Percentiles rank a stretch among this genome's conserved stretches.
Conservation (phyloP, 2,888 invertebrate genomes). For the Epirrhoe tristata region DNA sequence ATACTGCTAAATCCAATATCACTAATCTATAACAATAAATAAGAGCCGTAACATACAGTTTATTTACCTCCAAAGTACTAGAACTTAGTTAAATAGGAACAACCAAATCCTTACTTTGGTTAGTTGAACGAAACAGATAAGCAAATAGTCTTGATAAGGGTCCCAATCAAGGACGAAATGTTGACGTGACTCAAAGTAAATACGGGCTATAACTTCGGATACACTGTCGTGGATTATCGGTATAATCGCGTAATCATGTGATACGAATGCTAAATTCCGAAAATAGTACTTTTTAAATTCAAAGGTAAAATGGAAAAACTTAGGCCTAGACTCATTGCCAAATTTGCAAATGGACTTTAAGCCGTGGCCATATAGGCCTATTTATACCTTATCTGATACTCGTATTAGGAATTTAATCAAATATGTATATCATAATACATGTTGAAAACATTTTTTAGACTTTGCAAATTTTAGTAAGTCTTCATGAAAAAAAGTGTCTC, state of each 20-base stretch:
- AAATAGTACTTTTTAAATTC: neutral
- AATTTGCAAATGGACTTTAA: neutral
- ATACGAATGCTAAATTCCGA: neutral
- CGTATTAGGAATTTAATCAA: neutral
- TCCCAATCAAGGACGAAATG: constrained; percentile 25
- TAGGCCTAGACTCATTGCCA: too few species aligned
- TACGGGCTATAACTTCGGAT: constrained; percentile 23
- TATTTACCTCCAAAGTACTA: neutral
- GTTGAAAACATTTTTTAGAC: neutral
- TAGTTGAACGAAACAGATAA: constrained; percentile 27
- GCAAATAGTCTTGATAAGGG: constrained; percentile 28
- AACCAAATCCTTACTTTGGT: constrained; percentile 18
- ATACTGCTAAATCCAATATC: too few species aligned
- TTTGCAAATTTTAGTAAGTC: neutral
- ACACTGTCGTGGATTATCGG: constrained; percentile 6
- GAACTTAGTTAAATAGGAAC: constrained; percentile 1
- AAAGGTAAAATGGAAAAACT: too few species aligned
- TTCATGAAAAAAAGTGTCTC: too few species aligned
- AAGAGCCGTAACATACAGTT: too few species aligned
- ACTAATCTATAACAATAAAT: too few species aligned
- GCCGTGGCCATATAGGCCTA: too few species aligned
- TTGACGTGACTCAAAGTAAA: constrained; percentile 31
- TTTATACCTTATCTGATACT: neutral
- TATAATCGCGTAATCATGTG: constrained; percentile 27
- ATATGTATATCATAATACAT: neutral